Evolutionary conservation across 2,113 vertebrate species (phyloP).

Genomic region (Planiliza haematocheilus): DNA sequence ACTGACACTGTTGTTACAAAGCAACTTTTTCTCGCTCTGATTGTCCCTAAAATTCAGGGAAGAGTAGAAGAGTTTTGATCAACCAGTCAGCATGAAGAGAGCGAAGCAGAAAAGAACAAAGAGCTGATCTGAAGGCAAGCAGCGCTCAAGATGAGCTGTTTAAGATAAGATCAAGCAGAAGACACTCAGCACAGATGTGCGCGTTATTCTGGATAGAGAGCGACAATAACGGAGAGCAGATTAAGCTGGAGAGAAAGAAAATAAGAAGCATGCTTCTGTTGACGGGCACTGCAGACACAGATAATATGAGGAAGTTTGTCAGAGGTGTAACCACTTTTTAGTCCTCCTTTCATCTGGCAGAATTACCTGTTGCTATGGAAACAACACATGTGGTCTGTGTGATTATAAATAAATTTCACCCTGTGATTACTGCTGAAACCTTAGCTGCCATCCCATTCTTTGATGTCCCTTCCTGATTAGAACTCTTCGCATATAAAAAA

Average conservation of each 20-base stretch:
- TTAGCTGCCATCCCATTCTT: slow-evolving; percentile 20
- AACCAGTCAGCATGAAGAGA: slow-evolving; percentile 34
- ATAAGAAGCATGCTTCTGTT: slow-evolving; percentile 11
- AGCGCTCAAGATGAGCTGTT: slow-evolving; percentile 48
- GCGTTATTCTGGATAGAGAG: slow-evolving; percentile 25
- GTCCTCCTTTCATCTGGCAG: slow-evolving; percentile 24
- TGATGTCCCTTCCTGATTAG: background rate
- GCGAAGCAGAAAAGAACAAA: slow-evolving; percentile 45
- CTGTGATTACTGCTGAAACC: slow-evolving; percentile 49
- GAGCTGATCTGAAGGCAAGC: slow-evolving; percentile 53
- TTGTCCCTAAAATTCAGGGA: slow-evolving; percentile 36
- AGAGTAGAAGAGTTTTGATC: slow-evolving; percentile 42
- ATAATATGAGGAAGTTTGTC: slow-evolving; percentile 25
- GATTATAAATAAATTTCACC: slow-evolving; percentile 48
- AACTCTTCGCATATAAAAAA: background rate
- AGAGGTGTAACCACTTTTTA: slow-evolving; percentile 36
- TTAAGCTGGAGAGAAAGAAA: slow-evolving; percentile 2
- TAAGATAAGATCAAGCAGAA: slow-evolving; percentile 53
- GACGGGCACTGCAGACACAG: background rate
- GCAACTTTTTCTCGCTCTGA: background rate
- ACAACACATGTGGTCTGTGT: slow-evolving; percentile 45
- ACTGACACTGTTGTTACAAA: slow-evolving; percentile 42
- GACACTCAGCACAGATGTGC: slow-evolving; percentile 27
- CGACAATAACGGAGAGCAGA: slow-evolving; percentile 20
- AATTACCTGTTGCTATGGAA: slow-evolving; percentile 71